Base-by-base conservation (phyloP, 2,888 invertebrate species). In the Stenichneumon culpator region DNA sequence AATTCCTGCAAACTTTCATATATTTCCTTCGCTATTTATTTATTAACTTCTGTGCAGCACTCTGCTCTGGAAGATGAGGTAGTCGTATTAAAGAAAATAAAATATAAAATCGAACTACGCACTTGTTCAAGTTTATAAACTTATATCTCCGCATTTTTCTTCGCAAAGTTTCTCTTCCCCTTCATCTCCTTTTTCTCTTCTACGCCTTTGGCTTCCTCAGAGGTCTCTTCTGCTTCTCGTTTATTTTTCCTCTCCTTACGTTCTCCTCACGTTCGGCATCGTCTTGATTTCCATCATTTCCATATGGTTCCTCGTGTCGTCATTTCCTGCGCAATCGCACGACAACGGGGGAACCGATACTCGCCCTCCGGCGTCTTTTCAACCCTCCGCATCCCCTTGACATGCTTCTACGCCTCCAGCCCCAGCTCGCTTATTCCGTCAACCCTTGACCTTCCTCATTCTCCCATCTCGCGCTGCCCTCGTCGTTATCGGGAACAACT, bases 371-470 rank as follows among this genome's bases (percentile, higher is more conserved):
- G 74, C 67, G 57, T 79, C 82, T 70, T 84, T 68, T 44, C 68
- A 60, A 52, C 72, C 36, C 68, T 72, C 68, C 22, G 50, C 75
- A 54, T 79, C 72, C 80, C 65, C 70, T 77, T 80, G 83, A 83
- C 83, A 80, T 63, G 75, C 73, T 86, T 80, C 50, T 47, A 22
- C 63, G 73, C 70, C 80, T 73, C 73, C 50, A 39, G 44, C 4
- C 25, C 70, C 44, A 36, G 32, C n/a, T 57, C 28, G 25, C 67
- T 74, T 67, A 52, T 73, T 65, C 70, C 75, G 77, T 47, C 63
- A 82, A 86, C 79, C 86, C 86, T 85, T 85, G 86, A 86, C 86
- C 85, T 85, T 85, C 81, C 85, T 36, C 57, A 74, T 69, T 54
- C 74, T 75, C 69, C 16, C 74, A 14, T 75, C 60, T 74, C 60